phyloP scores from a whole-genome alignment of 2,888 invertebrate genomes.

The Caenorhabditis plicata region DNA sequence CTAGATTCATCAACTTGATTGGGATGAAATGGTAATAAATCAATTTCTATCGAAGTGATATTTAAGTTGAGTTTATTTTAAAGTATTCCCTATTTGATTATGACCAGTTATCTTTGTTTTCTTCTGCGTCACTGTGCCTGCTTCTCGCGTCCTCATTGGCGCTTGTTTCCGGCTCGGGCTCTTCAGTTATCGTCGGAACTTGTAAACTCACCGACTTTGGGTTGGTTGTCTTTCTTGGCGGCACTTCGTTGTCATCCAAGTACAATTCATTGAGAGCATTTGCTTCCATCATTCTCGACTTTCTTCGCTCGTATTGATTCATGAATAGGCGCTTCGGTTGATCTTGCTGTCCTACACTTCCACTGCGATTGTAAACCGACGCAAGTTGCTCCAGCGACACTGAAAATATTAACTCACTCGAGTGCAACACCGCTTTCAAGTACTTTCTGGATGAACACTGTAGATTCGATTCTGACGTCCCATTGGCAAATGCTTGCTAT shows the following conservation, averaged over 20 bases:
- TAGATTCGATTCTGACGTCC: constrained; percentile 22
- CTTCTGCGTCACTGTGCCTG: too few species aligned
- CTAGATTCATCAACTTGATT: too few species aligned
- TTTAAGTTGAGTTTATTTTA: too few species aligned
- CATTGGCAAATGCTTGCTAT: constrained; percentile 23
- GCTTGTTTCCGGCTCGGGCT: constrained; percentile 2
- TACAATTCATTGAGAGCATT: constrained; percentile 11
- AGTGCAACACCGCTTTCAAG: background rate
- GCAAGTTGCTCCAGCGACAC: constrained; percentile 55
- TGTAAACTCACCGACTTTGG: constrained; percentile 13
- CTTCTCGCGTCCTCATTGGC: too few species aligned
- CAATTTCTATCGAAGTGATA: too few species aligned
- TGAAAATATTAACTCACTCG: constrained; percentile 12
- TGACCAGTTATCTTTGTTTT: too few species aligned
- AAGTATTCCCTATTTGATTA: too few species aligned
- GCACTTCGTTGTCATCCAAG: constrained; percentile 17
- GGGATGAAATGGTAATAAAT: too few species aligned
- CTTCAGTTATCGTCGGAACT: constrained; percentile 9
- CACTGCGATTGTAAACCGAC: constrained; percentile 44
- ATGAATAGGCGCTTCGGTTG: constrained; percentile 19
- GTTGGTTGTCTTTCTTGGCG: constrained; percentile 11
- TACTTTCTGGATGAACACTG: constrained; percentile 42
- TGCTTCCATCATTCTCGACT: constrained; percentile 26
- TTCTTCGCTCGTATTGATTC: constrained; percentile 22
- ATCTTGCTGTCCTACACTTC: constrained; percentile 12